phyloP scores from a whole-genome alignment of 2,113 vertebrate species.

The Caranx ignobilis region DNA sequence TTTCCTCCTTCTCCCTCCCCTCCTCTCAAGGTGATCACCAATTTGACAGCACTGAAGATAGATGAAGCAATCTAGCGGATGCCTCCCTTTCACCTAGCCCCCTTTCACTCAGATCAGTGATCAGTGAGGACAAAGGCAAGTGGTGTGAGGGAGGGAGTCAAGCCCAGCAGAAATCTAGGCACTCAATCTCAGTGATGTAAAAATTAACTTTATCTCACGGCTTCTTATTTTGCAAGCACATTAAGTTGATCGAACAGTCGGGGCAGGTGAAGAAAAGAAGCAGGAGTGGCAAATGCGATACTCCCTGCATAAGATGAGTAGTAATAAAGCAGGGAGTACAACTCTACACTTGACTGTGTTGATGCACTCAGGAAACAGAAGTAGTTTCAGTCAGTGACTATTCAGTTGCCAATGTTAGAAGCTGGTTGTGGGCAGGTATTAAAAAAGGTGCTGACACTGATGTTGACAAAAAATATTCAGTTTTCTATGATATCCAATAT shows the following conservation, averaged over 20 bases:
- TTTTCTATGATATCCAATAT: neutral
- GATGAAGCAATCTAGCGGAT: slow-evolving; percentile 72
- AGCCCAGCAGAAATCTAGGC: slow-evolving; percentile 34
- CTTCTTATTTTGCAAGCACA: slow-evolving; percentile 21
- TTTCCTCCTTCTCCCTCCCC: slow-evolving; percentile 17
- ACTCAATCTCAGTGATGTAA: slow-evolving; percentile 29
- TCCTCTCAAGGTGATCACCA: slow-evolving; percentile 74
- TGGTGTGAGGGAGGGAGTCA: slow-evolving; percentile 46
- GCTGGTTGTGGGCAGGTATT: neutral
- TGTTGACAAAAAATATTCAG: neutral
- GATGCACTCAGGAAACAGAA: neutral
- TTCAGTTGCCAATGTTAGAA: neutral
- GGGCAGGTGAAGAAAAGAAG: neutral
- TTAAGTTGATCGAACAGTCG: neutral
- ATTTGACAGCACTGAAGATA: slow-evolving; percentile 77
- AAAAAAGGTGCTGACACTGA: neutral
- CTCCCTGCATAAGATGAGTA: neutral
- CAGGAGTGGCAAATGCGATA: neutral
- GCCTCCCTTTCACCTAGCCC: slow-evolving; percentile 50
- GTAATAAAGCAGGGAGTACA: neutral
- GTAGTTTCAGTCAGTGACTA: slow-evolving; percentile 5
- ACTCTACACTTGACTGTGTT: neutral
- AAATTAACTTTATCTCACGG: slow-evolving; percentile 31
- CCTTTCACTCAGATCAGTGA: slow-evolving; percentile 61
- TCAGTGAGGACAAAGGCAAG: slow-evolving; percentile 60